Evolutionary conservation across 2,113 vertebrate species (phyloP), one percentile per base, ranked within the genome.

Genomic region (Typhlomys cinereus): DNA sequence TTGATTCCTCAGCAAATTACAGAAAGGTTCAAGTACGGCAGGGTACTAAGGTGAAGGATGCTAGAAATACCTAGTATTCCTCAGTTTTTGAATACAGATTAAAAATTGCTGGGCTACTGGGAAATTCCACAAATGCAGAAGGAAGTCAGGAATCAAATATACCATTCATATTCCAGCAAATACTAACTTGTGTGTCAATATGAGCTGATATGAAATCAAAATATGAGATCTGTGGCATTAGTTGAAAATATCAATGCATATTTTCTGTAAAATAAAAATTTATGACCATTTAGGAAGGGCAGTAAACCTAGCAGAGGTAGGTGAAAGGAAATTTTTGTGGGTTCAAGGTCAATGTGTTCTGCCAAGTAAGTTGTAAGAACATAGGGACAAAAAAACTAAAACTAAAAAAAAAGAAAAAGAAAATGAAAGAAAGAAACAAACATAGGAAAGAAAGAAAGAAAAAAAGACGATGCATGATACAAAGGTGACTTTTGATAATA

Each of bases 201-300:
- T 82, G 79, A 75, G 85, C 4, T 82, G 48, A 74, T 82, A 82
- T 41, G 59, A 73, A 61, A 83, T 12, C 15, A 85, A 96, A 87
- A 85, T 46, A 57, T 4, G 25, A 74, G 93, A 54, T 1, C 80
- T n/a, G 10, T 75, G 3, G 3, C 46, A 8, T 34, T 85, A 1
- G 39, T 75, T 4, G 4, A 25, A 25, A 31, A 21, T 18, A 66
- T 59, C 23, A 61, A 15, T 59, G 64, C 21, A 82, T 10, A 73
- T 76, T 84, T 89, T 78, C n/a, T 70, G 39, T 2, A 94, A 83
- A 85, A 54, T 82, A 4, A 87, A 89, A 92, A 76, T 70, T n/a
- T 20, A 41, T 78, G n/a, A 89, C 74, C 8, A 83, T 7, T 25
- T 39, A 23, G 48, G 14, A 36, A 13, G 39, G n/a, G 23, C 36